Conservation (phyloP, 2,797 vertebrate species). For the Chiloscyllium punctatum region DNA sequence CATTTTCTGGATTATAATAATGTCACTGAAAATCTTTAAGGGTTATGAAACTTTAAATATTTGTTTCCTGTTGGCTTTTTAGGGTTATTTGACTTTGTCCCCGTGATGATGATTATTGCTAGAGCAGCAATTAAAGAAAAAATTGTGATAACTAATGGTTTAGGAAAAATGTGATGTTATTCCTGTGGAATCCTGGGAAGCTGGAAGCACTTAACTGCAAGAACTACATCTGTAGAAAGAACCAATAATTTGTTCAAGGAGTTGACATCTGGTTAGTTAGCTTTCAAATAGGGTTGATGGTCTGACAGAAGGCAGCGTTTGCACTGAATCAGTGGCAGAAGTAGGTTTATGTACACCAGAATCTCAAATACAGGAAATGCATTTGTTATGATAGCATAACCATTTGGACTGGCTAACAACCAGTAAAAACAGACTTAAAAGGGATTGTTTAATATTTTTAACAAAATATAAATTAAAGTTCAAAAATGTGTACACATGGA, state of each 20-base stretch:
- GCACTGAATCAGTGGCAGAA: conserved; percentile 64
- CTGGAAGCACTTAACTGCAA: conserved; percentile 86
- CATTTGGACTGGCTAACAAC: conserved; percentile 80
- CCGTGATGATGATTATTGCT: neutral
- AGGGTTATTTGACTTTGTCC: neutral
- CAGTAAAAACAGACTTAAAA: conserved; percentile 64
- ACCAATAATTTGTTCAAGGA: conserved; percentile 89
- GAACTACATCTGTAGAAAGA: conserved; percentile 73
- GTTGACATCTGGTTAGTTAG: conserved; percentile 80
- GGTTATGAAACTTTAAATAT: conserved; percentile 19
- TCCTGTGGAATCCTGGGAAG: conserved; percentile 77
- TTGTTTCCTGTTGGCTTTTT: conserved; percentile 25
- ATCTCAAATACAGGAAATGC: conserved; percentile 84
- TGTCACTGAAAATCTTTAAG: neutral
- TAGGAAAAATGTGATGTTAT: conserved; percentile 79
- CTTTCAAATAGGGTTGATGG: conserved; percentile 79
- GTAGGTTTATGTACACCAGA: conserved; percentile 79
- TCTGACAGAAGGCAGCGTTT: conserved; percentile 59
- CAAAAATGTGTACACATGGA: neutral
- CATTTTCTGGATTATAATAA: neutral
- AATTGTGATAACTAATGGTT: conserved; percentile 75
- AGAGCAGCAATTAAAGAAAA: conserved; percentile 45
- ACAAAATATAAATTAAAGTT: conserved; percentile 43
- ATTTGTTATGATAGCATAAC: conserved; percentile 78
- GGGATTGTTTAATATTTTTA: conserved; percentile 69